Evolutionary conservation across 2,888 invertebrate species (phyloP).

Genomic region (Cremastinae sp.): DNA sequence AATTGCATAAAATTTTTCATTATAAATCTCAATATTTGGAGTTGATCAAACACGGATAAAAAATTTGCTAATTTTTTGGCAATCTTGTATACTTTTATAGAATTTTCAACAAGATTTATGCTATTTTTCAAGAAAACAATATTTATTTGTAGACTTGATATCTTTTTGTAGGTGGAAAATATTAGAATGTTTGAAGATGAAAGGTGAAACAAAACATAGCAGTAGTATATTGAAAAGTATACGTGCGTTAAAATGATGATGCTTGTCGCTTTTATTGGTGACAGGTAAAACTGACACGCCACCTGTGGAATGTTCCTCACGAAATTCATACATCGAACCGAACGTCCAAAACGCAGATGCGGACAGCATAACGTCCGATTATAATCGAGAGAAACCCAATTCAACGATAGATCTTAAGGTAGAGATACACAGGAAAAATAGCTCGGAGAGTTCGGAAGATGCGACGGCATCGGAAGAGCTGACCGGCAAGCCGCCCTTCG

Average conservation of each 20-base stretch:
- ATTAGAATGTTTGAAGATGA: too few species aligned
- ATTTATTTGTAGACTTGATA: too few species aligned
- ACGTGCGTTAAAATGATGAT: not conserved
- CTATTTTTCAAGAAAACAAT: too few species aligned
- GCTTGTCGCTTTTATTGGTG: not conserved
- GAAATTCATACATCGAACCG: conserved; percentile 81
- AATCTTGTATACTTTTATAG: too few species aligned
- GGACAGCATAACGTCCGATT: conserved; percentile 79
- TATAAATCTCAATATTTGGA: too few species aligned
- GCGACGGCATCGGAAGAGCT: conserved; percentile 76
- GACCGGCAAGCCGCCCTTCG: conserved; percentile 70
- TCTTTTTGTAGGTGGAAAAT: too few species aligned
- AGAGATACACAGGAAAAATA: conserved; percentile 95
- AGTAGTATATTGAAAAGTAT: too few species aligned
- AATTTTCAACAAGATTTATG: too few species aligned
- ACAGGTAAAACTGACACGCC: conserved; percentile 80
- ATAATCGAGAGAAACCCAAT: conserved; percentile 77
- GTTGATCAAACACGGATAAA: too few species aligned
- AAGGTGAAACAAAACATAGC: too few species aligned
- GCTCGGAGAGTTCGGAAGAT: conserved; percentile 92
- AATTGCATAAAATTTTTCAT: too few species aligned
- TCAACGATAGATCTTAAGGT: conserved; percentile 90
- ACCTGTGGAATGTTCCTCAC: conserved; percentile 82
- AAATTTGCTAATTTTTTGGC: too few species aligned
- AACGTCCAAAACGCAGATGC: conserved; percentile 79